Percentiles rank a stretch among this genome's conserved stretches.
Evolutionary conservation across 1,140 invertebrate genomes (phyloP).

Genomic region (Polyergus mexicanus): DNA sequence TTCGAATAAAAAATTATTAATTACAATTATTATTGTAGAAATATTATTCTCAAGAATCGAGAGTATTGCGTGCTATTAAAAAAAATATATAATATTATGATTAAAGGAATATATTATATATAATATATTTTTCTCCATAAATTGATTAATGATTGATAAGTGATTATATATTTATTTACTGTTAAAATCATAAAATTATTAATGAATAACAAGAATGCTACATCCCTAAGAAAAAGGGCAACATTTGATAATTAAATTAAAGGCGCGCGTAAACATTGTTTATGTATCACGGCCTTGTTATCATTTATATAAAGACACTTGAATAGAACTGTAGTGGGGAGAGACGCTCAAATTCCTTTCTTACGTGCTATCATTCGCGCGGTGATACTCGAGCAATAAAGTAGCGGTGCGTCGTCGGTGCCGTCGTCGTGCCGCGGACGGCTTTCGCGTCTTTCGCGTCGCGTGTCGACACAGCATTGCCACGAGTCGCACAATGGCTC

Average conservation of each 20-base stretch:
- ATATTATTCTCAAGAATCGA: neutral
- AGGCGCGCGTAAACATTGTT: too few relatives aligned
- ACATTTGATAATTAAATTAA: neutral
- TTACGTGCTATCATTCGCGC: too few relatives aligned
- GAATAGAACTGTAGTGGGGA: too few relatives aligned
- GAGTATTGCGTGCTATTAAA: neutral
- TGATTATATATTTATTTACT: neutral
- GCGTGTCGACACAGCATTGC: too few relatives aligned
- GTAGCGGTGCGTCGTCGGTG: too few relatives aligned
- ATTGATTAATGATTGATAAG: neutral
- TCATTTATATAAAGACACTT: too few relatives aligned
- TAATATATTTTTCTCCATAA: neutral
- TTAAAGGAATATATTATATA: neutral
- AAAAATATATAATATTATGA: neutral
- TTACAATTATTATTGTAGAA: neutral
- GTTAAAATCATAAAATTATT: neutral
- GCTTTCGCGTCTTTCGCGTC: too few relatives aligned
- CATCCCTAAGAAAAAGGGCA: neutral
- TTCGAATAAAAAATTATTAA: constrained; percentile 23
- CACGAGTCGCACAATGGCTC: too few relatives aligned
- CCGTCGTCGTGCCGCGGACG: too few relatives aligned
- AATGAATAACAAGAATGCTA: neutral
- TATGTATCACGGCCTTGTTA: too few relatives aligned
- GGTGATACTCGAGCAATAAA: too few relatives aligned
- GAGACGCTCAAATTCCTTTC: too few relatives aligned